These are phyloP conservation scores for Genyomyrus donnyi DNA, from an alignment of 2,113 vertebrate species.

Conservation along the genomic window DNA sequence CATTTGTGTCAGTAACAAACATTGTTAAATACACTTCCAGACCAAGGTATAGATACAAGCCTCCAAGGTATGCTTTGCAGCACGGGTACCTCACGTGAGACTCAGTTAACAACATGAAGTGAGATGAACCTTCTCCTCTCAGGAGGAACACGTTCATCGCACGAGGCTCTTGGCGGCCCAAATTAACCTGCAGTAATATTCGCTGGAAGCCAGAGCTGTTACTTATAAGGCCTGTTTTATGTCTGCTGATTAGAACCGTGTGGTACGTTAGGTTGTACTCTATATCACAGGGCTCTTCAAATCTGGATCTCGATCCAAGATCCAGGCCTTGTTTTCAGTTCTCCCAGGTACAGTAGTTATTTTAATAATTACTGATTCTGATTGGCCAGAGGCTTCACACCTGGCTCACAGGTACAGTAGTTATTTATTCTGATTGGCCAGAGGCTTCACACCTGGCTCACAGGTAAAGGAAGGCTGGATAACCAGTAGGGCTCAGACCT, in stretches of 20 bases:
- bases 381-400: no score
- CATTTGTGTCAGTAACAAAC: background rate
- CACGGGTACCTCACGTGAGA: background rate
- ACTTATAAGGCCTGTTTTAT: background rate
- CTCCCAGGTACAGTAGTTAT: no score
- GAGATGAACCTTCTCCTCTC: background rate
- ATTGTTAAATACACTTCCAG: background rate
- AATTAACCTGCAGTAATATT: background rate
- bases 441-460: no score
- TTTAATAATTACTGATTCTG: no score
- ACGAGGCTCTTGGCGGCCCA: background rate
- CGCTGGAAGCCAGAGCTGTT: background rate
- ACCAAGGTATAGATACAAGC: background rate
- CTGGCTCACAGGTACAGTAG: no score
- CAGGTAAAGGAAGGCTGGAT: no score
- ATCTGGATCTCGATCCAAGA: no score
- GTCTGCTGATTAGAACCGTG: background rate
- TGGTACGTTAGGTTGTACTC: background rate
- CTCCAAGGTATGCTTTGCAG: background rate
- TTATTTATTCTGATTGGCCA: no score
- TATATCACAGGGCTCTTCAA: no score
- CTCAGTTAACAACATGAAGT: background rate
- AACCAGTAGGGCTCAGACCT: no score
- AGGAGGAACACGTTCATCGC: background rate
- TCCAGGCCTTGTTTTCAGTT: no score